Conservation (phyloP, 23 tunicate genomes). For the Ciona savignyi region DNA sequence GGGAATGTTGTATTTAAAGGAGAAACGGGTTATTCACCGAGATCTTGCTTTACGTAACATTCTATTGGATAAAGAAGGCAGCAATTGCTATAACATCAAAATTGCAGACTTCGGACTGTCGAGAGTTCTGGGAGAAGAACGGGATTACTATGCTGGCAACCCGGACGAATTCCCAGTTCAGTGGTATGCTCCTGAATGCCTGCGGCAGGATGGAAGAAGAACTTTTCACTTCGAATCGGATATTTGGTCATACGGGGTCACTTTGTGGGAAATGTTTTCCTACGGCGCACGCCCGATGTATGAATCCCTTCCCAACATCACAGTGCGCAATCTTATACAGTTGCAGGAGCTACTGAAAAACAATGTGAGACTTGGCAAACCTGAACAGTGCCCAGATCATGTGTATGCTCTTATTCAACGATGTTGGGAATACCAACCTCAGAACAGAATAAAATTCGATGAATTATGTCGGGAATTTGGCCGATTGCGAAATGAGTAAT, state of each 20-base stretch:
- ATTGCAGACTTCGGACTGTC: slow-evolving; percentile 90
- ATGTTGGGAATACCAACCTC: slow-evolving; percentile 80
- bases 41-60: slow-evolving; percentile 83
- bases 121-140: slow-evolving; percentile 38
- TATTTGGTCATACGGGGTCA: slow-evolving; percentile 88
- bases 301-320: slow-evolving; percentile 9
- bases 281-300: slow-evolving; percentile 61
- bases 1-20: slow-evolving; percentile 78
- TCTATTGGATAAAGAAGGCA: slow-evolving; percentile 41
- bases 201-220: slow-evolving; percentile 9
- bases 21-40: slow-evolving; percentile 54
- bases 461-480: slow-evolving; percentile 22
- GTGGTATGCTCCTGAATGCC: slow-evolving; percentile 97
- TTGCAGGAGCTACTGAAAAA: slow-evolving; percentile 3
- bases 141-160: slow-evolving; percentile 58
- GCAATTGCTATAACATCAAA: slow-evolving; percentile 23
- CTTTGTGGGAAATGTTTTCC: slow-evolving; percentile 89
- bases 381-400: slow-evolving; percentile 49
- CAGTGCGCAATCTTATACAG: background rate
- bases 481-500: background rate
- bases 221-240: slow-evolving; percentile 58
- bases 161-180: slow-evolving; percentile 76
- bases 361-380: slow-evolving; percentile 50
- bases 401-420: slow-evolving; percentile 40
- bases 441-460: slow-evolving; percentile 29